phyloP scores from a whole-genome alignment of 2,888 invertebrate genomes.

The Chloroclysta siterata region DNA sequence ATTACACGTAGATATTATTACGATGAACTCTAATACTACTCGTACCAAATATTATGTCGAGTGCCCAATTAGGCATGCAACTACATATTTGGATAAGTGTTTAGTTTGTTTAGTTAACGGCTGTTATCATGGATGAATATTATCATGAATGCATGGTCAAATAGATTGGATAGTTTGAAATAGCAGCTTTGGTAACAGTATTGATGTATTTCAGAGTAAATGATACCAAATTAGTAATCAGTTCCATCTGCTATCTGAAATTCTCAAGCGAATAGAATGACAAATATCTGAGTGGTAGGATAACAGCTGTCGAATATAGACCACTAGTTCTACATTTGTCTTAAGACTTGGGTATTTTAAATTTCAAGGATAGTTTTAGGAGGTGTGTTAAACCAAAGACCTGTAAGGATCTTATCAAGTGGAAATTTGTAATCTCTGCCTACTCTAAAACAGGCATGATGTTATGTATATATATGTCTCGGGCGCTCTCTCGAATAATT shows the following conservation, averaged over 20 bases:
- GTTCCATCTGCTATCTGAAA: neutral
- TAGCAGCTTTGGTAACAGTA: neutral
- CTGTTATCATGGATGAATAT: constrained; percentile 7
- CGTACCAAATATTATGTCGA: constrained; percentile 12
- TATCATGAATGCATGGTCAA: neutral
- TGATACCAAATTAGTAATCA: neutral
- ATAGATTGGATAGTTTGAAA: neutral
- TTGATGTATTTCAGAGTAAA: neutral
- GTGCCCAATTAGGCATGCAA: constrained; percentile 16
- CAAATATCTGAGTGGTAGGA: neutral
- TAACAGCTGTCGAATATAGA: too few species aligned
- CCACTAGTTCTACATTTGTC: too few species aligned
- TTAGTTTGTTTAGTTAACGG: constrained; percentile 16
- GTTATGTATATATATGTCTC: neutral
- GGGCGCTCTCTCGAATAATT: constrained; percentile 10
- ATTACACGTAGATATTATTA: constrained; percentile 16
- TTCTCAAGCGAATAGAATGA: neutral
- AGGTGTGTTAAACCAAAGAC: neutral
- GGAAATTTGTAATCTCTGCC: too few species aligned
- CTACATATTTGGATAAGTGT: constrained; percentile 12
- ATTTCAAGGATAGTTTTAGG: too few species aligned
- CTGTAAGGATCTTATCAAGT: too few species aligned
- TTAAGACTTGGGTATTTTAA: too few species aligned
- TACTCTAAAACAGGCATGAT: too few species aligned
- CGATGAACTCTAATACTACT: constrained; percentile 2